phyloP scores from a whole-genome alignment of 2,888 invertebrate genomes.

The Lordiphosa fenestrarum region DNA sequence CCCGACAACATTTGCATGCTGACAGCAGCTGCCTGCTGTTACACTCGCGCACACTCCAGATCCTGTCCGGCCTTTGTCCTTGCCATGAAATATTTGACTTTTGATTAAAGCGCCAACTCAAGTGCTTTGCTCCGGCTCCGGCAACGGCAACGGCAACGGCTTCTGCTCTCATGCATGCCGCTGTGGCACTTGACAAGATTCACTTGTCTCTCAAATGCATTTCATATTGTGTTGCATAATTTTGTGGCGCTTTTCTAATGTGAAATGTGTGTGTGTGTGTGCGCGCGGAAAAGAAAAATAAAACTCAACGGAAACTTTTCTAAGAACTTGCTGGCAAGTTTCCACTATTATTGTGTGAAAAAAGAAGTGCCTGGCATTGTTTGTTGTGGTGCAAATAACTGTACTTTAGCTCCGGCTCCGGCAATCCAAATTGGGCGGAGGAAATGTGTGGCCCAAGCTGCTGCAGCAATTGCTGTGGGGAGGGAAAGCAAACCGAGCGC shows the following conservation, averaged over 20 bases:
- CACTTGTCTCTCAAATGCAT: conserved; percentile 74
- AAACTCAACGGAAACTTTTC: conserved; percentile 42
- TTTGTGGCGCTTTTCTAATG: conserved; percentile 68
- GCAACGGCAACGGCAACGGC: neutral
- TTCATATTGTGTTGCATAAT: conserved; percentile 75
- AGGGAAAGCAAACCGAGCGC: conserved; percentile 26
- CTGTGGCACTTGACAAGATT: conserved; percentile 71
- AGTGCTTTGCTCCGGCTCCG: conserved; percentile 52
- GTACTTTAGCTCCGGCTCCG: conserved; percentile 31
- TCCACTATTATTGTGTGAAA: conserved; percentile 21
- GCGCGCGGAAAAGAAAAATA: conserved; percentile 25
- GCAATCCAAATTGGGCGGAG: conserved; percentile 14
- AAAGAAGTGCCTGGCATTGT: conserved; percentile 36
- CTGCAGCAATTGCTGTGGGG: conserved; percentile 5
- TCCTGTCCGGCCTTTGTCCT: conserved; percentile 37
- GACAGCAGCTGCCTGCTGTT: conserved; percentile 70
- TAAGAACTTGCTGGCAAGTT: conserved; percentile 50
- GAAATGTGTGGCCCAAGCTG: conserved; percentile 49
- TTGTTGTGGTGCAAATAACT: conserved; percentile 58
- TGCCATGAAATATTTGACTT: conserved; percentile 75
- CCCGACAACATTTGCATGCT: conserved; percentile 64
- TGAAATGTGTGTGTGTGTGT: conserved; percentile 46
- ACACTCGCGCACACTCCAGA: conserved; percentile 25
- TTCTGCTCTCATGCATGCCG: conserved; percentile 31
- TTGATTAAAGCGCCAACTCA: conserved; percentile 76